Evolutionary conservation across 2,888 invertebrate species (phyloP).

Genomic region (Ochropleura plecta): DNA sequence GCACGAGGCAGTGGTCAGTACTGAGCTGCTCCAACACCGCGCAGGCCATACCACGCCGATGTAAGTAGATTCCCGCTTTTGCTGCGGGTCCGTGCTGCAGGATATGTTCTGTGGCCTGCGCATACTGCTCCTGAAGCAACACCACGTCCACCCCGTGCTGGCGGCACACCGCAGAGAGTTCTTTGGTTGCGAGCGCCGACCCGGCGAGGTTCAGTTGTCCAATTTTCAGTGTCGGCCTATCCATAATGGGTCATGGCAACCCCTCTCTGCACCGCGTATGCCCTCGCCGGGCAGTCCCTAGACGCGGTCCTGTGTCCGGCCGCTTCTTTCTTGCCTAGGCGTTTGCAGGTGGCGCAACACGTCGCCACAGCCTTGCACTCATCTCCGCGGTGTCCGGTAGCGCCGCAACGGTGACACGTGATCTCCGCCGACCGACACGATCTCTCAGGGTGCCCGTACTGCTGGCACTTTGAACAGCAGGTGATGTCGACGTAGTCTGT

Average conservation of each 20-base stretch:
- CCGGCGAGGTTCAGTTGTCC: conserved; percentile 65
- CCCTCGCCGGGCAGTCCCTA: conserved; percentile 51
- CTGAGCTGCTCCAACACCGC: neutral
- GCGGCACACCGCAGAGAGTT: conserved; percentile 50
- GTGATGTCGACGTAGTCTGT: conserved; percentile 44
- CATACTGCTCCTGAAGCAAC: conserved; percentile 66
- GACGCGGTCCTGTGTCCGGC: conserved; percentile 47
- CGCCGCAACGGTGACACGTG: no score
- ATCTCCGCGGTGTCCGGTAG: no score
- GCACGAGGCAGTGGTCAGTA: neutral
- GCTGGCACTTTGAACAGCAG: conserved; percentile 69
- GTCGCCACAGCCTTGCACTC: conserved; percentile 59
- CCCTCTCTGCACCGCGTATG: conserved; percentile 42
- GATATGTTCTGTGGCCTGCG: neutral
- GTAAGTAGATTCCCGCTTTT: neutral
- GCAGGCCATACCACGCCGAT: neutral
- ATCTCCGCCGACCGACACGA: conserved; percentile 44
- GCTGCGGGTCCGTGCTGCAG: accelerated
- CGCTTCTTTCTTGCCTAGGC: conserved; percentile 35
- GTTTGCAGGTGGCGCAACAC: conserved; percentile 67
- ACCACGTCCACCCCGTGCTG: conserved; percentile 52
- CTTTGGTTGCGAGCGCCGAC: conserved; percentile 47
- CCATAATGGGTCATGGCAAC: conserved; percentile 38
- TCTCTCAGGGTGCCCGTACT: conserved; percentile 70
- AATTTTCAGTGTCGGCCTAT: accelerated